Evolutionary conservation across 2,797 vertebrate genomes (phyloP), one percentile per base, ranked within the genome.

Genomic region (Perdix hodgsoniae): DNA sequence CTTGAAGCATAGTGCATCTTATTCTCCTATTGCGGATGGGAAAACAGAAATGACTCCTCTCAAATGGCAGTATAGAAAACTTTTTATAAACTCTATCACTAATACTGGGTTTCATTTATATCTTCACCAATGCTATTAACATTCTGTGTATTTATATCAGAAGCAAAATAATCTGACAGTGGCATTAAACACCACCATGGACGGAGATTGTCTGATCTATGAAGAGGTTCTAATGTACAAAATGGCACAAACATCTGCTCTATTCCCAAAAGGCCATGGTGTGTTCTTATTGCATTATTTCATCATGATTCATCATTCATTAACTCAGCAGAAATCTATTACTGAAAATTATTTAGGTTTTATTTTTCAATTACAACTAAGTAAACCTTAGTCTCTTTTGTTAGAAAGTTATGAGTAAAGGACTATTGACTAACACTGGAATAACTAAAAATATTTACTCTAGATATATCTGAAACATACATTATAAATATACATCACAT

Each of bases 321-420:
- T 93, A 95, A 92, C 33, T 78, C 18, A 2, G 77, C 33, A 83
- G 84, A 91, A 86, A 76, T 86, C 63, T 33, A 57, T 73, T 92
- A 77, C 79, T 78, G 63, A 75, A 81, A 80, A 79, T 75, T 77
- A 72, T 85, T 91, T 83, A 45, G 40, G 9, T 57, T 86, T 85
- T 80, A 71, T 71, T 95, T 91, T 92, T 89, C 42, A n/a, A 91
- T 91, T 91, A 83, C 54, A 83, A 81, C 49, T 50, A 73, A 90
- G n/a, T 49, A 89, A 89, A 65, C 1, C 11, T 18, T 31, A 69
- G 23, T 74, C 47, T 92, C 65, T 31, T 26, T 18, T 44, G 14
- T 40, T 89, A 83, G 73, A 80, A 29, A 49, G 13, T 74, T 87
- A 15, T 57, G 22, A 60, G 40, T 31, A n/a, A 65, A 5, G 10